Conservation (phyloP, 2,888 invertebrate species). For the Charanyca ferruginea region DNA sequence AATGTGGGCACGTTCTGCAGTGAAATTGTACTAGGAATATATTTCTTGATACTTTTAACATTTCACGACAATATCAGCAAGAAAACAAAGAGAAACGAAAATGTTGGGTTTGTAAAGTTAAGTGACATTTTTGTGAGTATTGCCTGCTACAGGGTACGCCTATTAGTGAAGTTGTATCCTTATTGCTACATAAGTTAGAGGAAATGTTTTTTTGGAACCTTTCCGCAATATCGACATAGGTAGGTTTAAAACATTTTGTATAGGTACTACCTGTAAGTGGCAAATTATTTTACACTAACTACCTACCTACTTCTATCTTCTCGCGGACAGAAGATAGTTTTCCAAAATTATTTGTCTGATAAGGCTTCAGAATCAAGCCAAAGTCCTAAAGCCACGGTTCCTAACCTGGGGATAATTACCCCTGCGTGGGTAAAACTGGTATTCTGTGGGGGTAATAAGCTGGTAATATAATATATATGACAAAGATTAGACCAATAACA, state of each 20-base stretch:
- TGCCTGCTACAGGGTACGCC: background rate
- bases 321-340: too few relatives aligned
- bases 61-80: slow-evolving; percentile 21
- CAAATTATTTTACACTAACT: background rate
- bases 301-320: too few relatives aligned
- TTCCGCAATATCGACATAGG: background rate
- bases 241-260: background rate
- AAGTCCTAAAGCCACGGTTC: too few relatives aligned
- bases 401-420: too few relatives aligned
- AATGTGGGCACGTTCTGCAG: slow-evolving; percentile 11
- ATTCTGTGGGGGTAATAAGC: too few relatives aligned
- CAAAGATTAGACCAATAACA: too few relatives aligned
- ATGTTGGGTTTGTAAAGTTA: slow-evolving; percentile 20
- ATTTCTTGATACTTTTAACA: slow-evolving; percentile 13
- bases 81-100: slow-evolving; percentile 17
- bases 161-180: slow-evolving; percentile 8
- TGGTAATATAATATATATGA: too few relatives aligned
- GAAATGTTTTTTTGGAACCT: background rate
- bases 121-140: slow-evolving; percentile 29
- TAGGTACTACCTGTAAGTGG: background rate
- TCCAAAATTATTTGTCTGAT: too few relatives aligned
- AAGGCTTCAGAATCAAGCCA: too few relatives aligned
- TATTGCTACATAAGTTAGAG: background rate
- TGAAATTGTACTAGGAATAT: slow-evolving; percentile 13
- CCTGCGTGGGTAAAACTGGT: too few relatives aligned